phyloP scores from a whole-genome alignment of 92 coral and sea anemone genomes.

The Epizoanthus illoricatus region DNA sequence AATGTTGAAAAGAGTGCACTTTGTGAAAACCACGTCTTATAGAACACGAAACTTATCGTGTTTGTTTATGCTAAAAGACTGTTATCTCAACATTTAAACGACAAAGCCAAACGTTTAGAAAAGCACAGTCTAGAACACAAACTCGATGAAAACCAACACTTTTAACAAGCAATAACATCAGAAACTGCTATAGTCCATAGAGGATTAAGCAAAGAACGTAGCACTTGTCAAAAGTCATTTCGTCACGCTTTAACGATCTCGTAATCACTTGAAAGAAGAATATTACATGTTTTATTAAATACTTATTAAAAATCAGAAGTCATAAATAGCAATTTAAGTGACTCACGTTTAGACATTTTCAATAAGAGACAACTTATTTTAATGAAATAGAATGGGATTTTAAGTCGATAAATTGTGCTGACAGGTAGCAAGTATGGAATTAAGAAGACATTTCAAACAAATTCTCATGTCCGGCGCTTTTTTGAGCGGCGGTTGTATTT shows the following conservation, averaged over 20 bases:
- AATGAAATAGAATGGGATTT: neutral
- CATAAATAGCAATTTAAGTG: slow-evolving; percentile 1
- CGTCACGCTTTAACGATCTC: slow-evolving; percentile 11
- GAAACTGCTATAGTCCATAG: neutral
- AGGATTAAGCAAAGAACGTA: neutral
- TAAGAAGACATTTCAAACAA: neutral
- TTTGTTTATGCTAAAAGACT: slow-evolving; percentile 42
- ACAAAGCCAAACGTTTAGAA: slow-evolving; percentile 29
- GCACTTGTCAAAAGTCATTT: neutral
- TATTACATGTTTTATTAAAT: slow-evolving; percentile 35
- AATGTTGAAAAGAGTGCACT: neutral
- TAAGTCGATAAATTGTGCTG: neutral
- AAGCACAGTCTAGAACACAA: neutral
- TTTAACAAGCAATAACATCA: slow-evolving; percentile 18
- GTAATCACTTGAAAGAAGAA: slow-evolving; percentile 27
- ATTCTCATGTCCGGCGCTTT: slow-evolving; percentile 4
- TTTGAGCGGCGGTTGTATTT: slow-evolving; percentile 28
- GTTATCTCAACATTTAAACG: slow-evolving; percentile 45
- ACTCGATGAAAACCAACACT: neutral
- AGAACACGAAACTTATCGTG: neutral
- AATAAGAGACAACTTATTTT: neutral
- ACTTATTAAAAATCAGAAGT: slow-evolving; percentile 18
- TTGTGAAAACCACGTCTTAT: neutral
- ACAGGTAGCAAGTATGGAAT: neutral
- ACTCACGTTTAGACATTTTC: neutral